phyloP scores from a whole-genome alignment of 2,797 vertebrate genomes.

The Phoebastria nigripes region DNA sequence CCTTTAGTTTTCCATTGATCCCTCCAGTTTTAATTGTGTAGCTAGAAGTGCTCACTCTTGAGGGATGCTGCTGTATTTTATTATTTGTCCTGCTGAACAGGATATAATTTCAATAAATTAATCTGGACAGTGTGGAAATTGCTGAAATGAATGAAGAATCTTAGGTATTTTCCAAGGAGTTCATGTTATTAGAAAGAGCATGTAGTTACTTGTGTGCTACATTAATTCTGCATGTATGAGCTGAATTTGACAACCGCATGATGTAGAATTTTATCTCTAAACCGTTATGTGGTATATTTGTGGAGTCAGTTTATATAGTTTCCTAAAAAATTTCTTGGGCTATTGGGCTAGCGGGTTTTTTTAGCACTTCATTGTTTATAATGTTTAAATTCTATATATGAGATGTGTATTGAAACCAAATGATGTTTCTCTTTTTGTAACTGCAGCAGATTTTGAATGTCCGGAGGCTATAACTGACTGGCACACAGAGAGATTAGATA shows the following conservation, averaged over 20 bases:
- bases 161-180: not conserved
- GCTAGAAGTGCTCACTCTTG: not conserved
- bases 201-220: not conserved
- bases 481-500: not conserved
- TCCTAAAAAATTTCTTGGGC: not conserved
- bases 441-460: not conserved
- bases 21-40: not conserved
- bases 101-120: not conserved
- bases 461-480: constrained; percentile 3
- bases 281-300: not conserved
- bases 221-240: not conserved
- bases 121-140: not conserved
- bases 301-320: not conserved
- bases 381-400: not conserved
- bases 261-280: not conserved
- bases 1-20: not conserved
- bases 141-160: not conserved
- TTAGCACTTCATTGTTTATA: not conserved
- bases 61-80: not conserved
- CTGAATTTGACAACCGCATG: not conserved
- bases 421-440: not conserved
- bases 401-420: not conserved
- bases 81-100: not conserved
- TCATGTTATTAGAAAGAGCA: not conserved
- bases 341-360: not conserved